These are phyloP conservation scores for Alauda arvensis DNA, from an alignment of 2,797 vertebrate genomes.

Conservation along the genomic window DNA sequence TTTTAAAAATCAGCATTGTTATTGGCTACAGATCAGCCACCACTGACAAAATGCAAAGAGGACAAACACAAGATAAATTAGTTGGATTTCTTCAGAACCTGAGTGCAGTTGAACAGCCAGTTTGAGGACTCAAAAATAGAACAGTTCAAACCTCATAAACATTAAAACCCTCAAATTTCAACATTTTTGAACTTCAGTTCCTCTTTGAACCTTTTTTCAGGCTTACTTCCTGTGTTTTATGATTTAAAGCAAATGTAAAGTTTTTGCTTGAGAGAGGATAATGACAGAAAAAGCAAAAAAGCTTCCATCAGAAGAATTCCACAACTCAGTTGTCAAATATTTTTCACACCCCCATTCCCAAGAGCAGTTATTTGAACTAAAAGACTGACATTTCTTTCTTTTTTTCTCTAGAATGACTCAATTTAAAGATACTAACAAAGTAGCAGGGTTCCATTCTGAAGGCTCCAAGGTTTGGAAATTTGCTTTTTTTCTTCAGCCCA, in stretches of 20 bases:
- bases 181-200: background rate
- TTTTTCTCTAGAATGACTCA: background rate
- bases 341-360: background rate
- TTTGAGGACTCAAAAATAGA: background rate
- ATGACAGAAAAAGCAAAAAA: background rate
- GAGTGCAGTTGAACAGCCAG: background rate
- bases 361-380: background rate
- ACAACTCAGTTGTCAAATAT: background rate
- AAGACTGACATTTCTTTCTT: background rate
- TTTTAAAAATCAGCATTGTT: background rate
- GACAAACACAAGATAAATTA: background rate
- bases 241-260: background rate
- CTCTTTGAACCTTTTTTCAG: background rate
- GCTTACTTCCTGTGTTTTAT: background rate
- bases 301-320: background rate
- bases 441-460: background rate
- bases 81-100: background rate
- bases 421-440: background rate
- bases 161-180: background rate
- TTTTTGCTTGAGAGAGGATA: background rate
- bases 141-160: fast-evolving
- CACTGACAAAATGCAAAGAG: background rate
- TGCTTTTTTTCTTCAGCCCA: background rate
- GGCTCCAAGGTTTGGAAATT: background rate
- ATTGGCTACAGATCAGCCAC: background rate